Percentiles rank a stretch among this genome's conserved stretches.
phyloP scores from a whole-genome alignment of 2,797 vertebrate genomes.

The Paedocypris micromegethes region DNA sequence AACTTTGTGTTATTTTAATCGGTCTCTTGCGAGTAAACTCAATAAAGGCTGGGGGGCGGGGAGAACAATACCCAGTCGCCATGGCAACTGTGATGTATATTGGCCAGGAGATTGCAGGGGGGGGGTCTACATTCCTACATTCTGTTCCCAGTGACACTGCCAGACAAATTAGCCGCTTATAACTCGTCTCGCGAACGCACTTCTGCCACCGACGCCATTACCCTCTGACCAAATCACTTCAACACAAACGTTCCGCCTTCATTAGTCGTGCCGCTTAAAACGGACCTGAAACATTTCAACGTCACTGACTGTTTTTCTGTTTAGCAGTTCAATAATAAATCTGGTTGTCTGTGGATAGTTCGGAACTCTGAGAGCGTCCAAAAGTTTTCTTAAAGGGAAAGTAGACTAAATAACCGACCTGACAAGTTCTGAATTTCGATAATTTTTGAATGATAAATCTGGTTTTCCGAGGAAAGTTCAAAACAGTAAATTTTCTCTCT shows the following conservation, averaged over 20 bases:
- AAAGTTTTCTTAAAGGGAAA: too few relatives aligned
- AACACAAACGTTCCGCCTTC: not conserved
- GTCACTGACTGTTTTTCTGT: not conserved
- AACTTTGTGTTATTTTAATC: constrained; percentile 43
- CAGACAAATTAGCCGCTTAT: constrained; percentile 39
- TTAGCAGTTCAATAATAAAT: not conserved
- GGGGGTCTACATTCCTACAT: constrained; percentile 35
- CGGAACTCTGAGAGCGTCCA: too few relatives aligned
- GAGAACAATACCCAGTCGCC: constrained; percentile 61
- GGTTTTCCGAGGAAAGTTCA: too few relatives aligned
- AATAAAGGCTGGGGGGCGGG: constrained; percentile 60
- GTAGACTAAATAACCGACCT: too few relatives aligned
- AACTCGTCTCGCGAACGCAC: constrained; percentile 11
- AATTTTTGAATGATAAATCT: too few relatives aligned
- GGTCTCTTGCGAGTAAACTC: constrained; percentile 61
- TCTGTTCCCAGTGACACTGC: constrained; percentile 47
- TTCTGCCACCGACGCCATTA: constrained; percentile 1
- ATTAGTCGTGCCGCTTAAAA: not conserved
- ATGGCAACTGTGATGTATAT: constrained; percentile 72
- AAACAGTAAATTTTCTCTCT: too few relatives aligned
- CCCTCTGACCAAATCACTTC: constrained; percentile 2
- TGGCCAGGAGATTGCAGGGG: constrained; percentile 53
- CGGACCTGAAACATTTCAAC: not conserved
- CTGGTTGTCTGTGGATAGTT: too few relatives aligned
- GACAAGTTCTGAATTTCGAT: too few relatives aligned